Base-by-base conservation (phyloP, 2,888 invertebrate species). In the Cyrtodaria siliqua region DNA sequence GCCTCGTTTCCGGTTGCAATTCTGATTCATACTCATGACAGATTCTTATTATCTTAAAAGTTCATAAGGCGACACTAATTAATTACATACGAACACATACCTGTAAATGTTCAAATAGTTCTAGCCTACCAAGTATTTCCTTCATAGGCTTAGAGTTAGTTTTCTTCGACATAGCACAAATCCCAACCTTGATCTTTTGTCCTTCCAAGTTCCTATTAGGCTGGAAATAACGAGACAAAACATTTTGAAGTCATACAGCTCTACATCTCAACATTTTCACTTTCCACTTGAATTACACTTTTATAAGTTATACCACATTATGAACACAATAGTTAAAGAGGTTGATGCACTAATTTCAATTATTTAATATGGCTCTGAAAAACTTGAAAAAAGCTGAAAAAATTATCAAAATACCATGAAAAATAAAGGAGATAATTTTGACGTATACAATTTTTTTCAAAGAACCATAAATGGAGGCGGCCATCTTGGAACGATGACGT, bases 151-250 rank as follows among this genome's bases (percentile, higher is more conserved):
- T 99, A 83, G 99, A 98, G 92, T 98, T 97, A 42, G 99, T 98
- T 94, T 99, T 99, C 94, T 99, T 99, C 91, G 97, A 97, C 99
- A 99, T 99, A 86, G 99, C 99, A 94, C 99, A 99, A 74, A 99
- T 96, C 79, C 99, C 99, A 89, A 99, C 98, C 92, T 98, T 95
- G 88, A 99, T 90, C 75, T 83, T 86, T 52, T 78, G 74, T 2
- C 67, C 75, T 26, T 78, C 81, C 6, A 77, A n/a, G 18, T 77
- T 75, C 44, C 60, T 72, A 20, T 59, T 44, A 23, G 62, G 49
- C 79, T 80, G 72, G 16, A 71, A 68, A 16, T 24, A n/a, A 55
- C 14, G 14, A 24, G 14, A 38, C 16, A 38, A 38, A 38, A 38
- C 16, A 38, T 12, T 8, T 38, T 38, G 40, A 38, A 38, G 40